Evolutionary conservation across 2,113 vertebrate species (phyloP).

Genomic region (Irena cyanogastra): DNA sequence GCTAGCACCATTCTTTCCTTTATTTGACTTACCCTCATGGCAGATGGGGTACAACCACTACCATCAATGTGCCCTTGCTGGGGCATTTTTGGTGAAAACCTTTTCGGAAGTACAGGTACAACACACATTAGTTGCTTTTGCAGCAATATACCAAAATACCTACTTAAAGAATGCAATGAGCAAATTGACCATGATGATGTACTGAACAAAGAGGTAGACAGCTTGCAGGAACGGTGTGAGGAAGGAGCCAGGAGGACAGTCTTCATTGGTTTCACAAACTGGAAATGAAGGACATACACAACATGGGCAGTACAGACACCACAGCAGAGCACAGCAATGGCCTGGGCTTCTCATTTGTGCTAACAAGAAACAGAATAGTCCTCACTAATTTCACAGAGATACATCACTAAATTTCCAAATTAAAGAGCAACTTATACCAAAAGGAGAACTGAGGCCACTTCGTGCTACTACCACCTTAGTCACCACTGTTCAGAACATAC

Average conservation of each 20-base stretch:
- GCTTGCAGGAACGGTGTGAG: conserved; percentile 89
- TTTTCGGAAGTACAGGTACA: background rate
- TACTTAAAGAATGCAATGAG: conserved; percentile 98
- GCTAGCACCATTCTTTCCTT: background rate
- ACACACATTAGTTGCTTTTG: background rate
- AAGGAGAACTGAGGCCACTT: background rate
- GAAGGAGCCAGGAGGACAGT: conserved; percentile 88
- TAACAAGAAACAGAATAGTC: background rate
- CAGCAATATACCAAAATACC: conserved; percentile 22
- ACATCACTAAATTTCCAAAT: background rate
- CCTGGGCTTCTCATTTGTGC: background rate
- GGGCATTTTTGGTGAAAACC: background rate
- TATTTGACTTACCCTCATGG: background rate
- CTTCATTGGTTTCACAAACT: conserved; percentile 75
- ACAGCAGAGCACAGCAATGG: background rate
- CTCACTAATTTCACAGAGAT: background rate
- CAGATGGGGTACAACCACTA: background rate
- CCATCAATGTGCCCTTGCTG: background rate
- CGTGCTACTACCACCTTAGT: background rate
- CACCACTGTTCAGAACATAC: background rate
- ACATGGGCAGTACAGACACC: background rate
- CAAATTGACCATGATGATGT: conserved; percentile 98
- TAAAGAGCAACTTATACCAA: background rate
- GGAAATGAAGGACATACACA: conserved; percentile 12
- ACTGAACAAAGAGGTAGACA: conserved; percentile 96